Evolutionary conservation across 2,113 vertebrate genomes (phyloP).

Genomic region (Neogale vison): DNA sequence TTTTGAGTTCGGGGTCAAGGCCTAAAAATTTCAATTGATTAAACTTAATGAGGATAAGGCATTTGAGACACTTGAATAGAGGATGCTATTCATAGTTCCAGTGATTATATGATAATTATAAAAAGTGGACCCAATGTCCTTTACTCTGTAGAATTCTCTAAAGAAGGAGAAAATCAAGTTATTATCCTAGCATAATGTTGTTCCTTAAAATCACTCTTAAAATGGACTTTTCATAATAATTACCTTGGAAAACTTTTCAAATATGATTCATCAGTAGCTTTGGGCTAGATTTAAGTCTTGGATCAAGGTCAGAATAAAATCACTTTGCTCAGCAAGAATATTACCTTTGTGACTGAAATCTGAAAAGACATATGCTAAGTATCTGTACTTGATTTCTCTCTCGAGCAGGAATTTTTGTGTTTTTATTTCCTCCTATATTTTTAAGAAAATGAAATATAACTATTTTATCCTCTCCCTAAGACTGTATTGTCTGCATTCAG

Average conservation of each 20-base stretch:
- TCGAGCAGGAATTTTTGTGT: not conserved
- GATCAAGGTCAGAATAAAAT: slow-evolving; percentile 41
- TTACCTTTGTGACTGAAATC: not conserved
- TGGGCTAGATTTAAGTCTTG: not conserved
- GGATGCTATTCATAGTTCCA: slow-evolving; percentile 45
- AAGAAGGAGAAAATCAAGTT: slow-evolving; percentile 41
- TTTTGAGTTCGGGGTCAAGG: slow-evolving; percentile 42
- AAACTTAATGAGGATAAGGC: slow-evolving; percentile 61
- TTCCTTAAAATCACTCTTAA: slow-evolving; percentile 47
- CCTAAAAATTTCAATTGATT: slow-evolving; percentile 61
- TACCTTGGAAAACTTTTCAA: slow-evolving; percentile 49
- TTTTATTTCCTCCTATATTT: not conserved
- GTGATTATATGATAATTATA: slow-evolving; percentile 58
- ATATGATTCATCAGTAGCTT: not conserved
- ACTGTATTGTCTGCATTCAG: not conserved
- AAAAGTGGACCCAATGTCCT: slow-evolving; percentile 51
- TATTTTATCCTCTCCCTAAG: not conserved
- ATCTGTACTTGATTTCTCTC: not conserved
- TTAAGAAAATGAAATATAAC: not conserved
- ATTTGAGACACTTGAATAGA: slow-evolving; percentile 60
- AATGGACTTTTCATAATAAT: slow-evolving; percentile 55
- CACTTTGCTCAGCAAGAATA: slow-evolving; percentile 8
- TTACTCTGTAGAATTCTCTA: slow-evolving; percentile 50
- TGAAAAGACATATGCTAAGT: not conserved
- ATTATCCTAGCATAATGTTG: slow-evolving; percentile 29